phyloP scores from a whole-genome alignment of 2,113 vertebrate genomes.

The Clupea harengus region DNA sequence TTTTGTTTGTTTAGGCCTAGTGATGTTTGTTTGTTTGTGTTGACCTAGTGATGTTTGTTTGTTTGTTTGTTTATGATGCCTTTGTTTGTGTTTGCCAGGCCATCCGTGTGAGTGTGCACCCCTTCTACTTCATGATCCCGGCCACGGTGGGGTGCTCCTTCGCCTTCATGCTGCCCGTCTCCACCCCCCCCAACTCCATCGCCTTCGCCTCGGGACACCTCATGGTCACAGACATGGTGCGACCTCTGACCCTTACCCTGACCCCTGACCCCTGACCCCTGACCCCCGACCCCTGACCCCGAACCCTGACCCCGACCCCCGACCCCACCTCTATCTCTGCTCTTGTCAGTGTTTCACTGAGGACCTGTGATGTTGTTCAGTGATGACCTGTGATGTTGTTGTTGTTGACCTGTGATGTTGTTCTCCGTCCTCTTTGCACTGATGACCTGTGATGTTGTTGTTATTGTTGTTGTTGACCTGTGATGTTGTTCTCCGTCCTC shows the following conservation, averaged over 20 bases:
- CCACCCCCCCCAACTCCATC: slow-evolving; percentile 97
- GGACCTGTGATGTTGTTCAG: background rate
- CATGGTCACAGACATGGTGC: no score
- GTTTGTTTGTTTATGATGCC: background rate
- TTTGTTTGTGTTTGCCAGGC: slow-evolving; percentile 69
- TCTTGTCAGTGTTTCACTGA: no score
- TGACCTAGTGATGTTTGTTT: no score
- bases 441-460: no score
- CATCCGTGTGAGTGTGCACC: slow-evolving; percentile 81
- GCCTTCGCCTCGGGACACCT: slow-evolving; percentile 80
- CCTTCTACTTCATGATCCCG: slow-evolving; percentile 94
- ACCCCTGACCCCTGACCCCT: no score
- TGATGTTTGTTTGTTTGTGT: slow-evolving; percentile 21
- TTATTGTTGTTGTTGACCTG: no score
- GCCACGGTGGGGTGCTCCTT: slow-evolving; percentile 88
- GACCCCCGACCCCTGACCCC: no score
- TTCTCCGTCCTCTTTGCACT: slow-evolving; percentile 37
- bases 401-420: background rate
- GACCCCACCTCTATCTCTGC: no score
- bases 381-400: no score
- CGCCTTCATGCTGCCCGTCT: slow-evolving; percentile 95
- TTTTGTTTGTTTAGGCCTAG: no score
- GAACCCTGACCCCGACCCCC: no score
- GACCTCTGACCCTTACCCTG: no score
- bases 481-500: slow-evolving; percentile 11